A percentile compares a stretch with the other conserved stretches of the same genome.
phyloP scores from a whole-genome alignment of 1,140 invertebrate genomes.

The Chrysoperla carnea region DNA sequence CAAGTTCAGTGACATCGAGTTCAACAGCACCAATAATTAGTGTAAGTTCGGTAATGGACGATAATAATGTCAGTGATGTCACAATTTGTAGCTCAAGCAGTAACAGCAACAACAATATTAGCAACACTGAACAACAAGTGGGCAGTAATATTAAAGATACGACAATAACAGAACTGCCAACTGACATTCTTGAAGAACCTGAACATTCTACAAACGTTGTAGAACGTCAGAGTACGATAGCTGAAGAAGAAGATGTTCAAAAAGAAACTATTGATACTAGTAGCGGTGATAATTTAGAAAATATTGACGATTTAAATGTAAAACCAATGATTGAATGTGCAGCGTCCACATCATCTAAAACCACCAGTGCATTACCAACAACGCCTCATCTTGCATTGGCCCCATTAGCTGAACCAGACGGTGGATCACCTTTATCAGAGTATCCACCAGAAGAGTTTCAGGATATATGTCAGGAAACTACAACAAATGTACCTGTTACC shows the following conservation, averaged over 20 bases:
- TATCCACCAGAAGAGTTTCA: slow-evolving; percentile 12
- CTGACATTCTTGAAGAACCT: slow-evolving; percentile 20
- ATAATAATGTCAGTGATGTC: slow-evolving; percentile 11
- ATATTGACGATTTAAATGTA: not conserved
- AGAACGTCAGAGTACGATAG: slow-evolving; percentile 11
- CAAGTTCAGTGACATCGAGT: slow-evolving; percentile 17
- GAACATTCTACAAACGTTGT: slow-evolving; percentile 16
- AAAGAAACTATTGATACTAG: slow-evolving; percentile 8
- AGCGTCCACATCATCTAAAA: not conserved
- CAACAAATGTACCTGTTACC: not conserved
- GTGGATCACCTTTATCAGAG: slow-evolving; percentile 36
- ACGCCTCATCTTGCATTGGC: slow-evolving; percentile 24
- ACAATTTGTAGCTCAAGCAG: slow-evolving; percentile 4
- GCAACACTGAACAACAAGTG: slow-evolving; percentile 9
- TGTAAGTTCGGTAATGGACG: slow-evolving; percentile 48
- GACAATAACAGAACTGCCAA: slow-evolving; percentile 5
- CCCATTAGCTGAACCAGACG: slow-evolving; percentile 41
- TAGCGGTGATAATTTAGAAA: slow-evolving; percentile 10
- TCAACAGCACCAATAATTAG: slow-evolving; percentile 45
- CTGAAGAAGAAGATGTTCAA: slow-evolving; percentile 9
- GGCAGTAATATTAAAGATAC: slow-evolving; percentile 7
- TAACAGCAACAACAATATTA: slow-evolving; percentile 13
- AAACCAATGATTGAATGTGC: slow-evolving; percentile 10
- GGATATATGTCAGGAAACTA: slow-evolving; percentile 4
- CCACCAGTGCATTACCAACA: slow-evolving; percentile 10